Conservation (phyloP, 2,797 vertebrate genomes). For the Periophthalmus magnuspinnatus region DNA sequence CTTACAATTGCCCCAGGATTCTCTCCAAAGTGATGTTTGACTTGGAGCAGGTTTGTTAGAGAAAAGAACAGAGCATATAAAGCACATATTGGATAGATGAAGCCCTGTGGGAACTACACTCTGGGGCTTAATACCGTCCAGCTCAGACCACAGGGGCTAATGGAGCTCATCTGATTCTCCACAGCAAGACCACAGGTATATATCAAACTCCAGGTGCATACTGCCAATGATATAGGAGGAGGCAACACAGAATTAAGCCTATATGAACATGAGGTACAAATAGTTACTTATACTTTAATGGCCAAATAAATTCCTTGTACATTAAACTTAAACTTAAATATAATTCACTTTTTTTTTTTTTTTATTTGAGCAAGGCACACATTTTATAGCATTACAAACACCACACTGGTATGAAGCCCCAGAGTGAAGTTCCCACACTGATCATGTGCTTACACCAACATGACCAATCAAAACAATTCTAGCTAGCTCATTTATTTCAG, state of each 20-base stretch:
- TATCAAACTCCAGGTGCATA: not conserved
- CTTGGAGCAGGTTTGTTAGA: conserved; percentile 50
- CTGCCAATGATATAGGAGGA: no score
- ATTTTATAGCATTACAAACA: not conserved
- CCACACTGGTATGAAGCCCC: no score
- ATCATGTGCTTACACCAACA: no score
- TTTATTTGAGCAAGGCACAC: not conserved
- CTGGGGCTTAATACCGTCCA: conserved; percentile 46
- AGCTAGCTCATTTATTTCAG: not conserved
- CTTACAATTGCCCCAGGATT: conserved; percentile 37
- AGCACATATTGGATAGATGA: conserved; percentile 62
- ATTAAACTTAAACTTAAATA: not conserved
- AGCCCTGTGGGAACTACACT: conserved; percentile 45
- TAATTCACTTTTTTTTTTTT: not conserved
- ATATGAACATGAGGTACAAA: no score
- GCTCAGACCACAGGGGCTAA: conserved; percentile 34
- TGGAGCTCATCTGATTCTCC: conserved; percentile 26
- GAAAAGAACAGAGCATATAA: conserved; percentile 40
- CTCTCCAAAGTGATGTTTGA: conserved; percentile 43
- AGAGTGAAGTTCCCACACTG: no score
- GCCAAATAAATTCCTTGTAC: not conserved
- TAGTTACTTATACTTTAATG: not conserved
- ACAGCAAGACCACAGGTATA: conserved; percentile 24
- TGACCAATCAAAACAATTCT: not conserved
- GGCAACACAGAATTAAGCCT: no score